A percentile compares a stretch with the other conserved stretches of the same genome.
phyloP scores from a whole-genome alignment of 2,888 invertebrate genomes.

The Elmis aenea region DNA sequence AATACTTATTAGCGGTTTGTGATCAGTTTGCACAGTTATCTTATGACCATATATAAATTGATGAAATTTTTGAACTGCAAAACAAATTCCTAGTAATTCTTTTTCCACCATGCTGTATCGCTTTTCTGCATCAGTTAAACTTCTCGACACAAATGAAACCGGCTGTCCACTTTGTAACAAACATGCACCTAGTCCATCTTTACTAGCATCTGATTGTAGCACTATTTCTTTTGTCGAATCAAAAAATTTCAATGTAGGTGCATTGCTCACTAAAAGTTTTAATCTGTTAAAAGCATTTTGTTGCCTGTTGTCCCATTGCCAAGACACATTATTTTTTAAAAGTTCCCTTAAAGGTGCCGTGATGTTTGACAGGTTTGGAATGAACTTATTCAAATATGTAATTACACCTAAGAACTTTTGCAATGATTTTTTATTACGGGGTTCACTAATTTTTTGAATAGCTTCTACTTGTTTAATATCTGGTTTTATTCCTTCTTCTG shows the following conservation, averaged over 20 bases:
- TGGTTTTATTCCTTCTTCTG: too few relatives aligned
- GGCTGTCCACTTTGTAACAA: constrained; percentile 27
- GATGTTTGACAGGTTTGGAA: too few relatives aligned
- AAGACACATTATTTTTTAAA: constrained; percentile 1
- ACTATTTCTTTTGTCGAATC: background rate
- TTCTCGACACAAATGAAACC: constrained; percentile 9
- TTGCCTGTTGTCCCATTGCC: background rate
- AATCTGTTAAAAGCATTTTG: background rate
- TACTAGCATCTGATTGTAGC: constrained; percentile 25
- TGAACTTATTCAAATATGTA: too few relatives aligned
- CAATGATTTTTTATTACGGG: too few relatives aligned
- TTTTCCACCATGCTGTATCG: constrained; percentile 24
- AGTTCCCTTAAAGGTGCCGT: too few relatives aligned
- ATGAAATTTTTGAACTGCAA: constrained; percentile 27
- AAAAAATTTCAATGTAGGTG: constrained; percentile 5
- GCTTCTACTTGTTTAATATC: too few relatives aligned
- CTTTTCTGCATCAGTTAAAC: constrained; percentile 2
- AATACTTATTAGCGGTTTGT: constrained; percentile 18
- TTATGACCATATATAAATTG: constrained; percentile 27
- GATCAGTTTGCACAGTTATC: constrained; percentile 20
- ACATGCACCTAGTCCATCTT: constrained; percentile 25
- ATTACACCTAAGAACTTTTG: too few relatives aligned
- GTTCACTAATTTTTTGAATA: too few relatives aligned
- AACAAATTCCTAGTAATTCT: constrained; percentile 28
- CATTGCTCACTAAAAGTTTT: background rate